These are phyloP conservation scores for Meta bourneti DNA, from an alignment of 2,888 invertebrate genomes.

Conservation along the genomic window DNA sequence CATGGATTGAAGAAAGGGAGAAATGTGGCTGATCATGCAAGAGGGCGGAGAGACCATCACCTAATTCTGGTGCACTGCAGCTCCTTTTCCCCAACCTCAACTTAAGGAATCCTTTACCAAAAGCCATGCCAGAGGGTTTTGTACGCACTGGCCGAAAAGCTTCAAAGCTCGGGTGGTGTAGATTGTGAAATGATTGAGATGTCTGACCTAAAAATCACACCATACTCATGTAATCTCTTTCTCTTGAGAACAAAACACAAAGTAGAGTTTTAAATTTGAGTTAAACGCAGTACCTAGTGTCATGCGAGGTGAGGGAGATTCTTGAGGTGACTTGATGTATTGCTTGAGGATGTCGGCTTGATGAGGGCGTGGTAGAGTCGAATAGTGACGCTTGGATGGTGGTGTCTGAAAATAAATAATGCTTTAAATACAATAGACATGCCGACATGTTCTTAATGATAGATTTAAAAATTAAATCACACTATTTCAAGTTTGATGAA, in stretches of 20 bases:
- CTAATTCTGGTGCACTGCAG: conserved; percentile 95
- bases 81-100: conserved; percentile 85
- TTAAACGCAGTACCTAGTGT: conserved; percentile 28
- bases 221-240: neutral
- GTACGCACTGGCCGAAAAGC: conserved; percentile 67
- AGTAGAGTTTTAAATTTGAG: neutral
- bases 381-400: conserved; percentile 73
- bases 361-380: conserved; percentile 78
- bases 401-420: conserved; percentile 67
- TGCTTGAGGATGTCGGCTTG: conserved; percentile 75
- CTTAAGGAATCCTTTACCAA: conserved; percentile 85
- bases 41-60: conserved; percentile 82
- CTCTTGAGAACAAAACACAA: neutral
- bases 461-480: no score
- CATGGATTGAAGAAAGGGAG: no score
- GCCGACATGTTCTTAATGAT: no score
- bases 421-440: no score
- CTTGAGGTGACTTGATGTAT: conserved; percentile 45
- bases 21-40: neutral
- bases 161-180: conserved; percentile 71
- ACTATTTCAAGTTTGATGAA: no score
- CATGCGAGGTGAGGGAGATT: conserved; percentile 19
- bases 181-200: conserved; percentile 67
- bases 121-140: conserved; percentile 84
- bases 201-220: conserved; percentile 37